A percentile compares a stretch with the other conserved stretches of the same genome.
These are phyloP conservation scores for Ailuropoda melanoleuca DNA, from an alignment of 2,113 vertebrate species.

Conservation along the genomic window DNA sequence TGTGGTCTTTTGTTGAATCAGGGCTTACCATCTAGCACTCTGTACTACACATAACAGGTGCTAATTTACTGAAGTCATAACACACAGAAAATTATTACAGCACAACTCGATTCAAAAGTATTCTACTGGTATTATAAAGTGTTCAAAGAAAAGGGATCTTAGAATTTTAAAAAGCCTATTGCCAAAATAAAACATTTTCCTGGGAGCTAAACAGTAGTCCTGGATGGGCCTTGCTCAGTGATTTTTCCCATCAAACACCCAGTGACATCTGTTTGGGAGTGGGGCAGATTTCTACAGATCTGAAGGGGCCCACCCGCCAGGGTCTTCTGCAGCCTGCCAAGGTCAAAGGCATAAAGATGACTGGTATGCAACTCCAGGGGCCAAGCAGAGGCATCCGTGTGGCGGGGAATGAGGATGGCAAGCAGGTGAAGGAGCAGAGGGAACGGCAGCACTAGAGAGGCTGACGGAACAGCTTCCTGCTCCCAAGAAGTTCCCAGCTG, in stretches of 20 bases:
- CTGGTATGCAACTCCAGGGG: not conserved
- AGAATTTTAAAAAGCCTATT: not conserved
- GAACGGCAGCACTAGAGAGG: fast-evolving
- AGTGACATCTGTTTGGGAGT: not conserved
- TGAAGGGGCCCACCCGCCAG: fast-evolving
- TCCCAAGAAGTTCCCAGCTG: fast-evolving
- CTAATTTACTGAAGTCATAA: not conserved
- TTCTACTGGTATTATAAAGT: not conserved
- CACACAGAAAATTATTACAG: too few relatives aligned
- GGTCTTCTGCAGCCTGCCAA: not conserved
- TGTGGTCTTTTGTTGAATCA: not conserved
- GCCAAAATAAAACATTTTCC: not conserved
- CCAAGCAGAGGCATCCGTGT: fast-evolving
- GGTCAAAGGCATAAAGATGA: not conserved
- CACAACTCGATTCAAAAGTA: not conserved
- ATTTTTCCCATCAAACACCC: not conserved
- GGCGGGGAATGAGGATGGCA: not conserved
- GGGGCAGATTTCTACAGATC: not conserved
- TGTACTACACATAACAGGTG: not conserved
- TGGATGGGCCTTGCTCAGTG: not conserved
- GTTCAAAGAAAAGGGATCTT: not conserved
- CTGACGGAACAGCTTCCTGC: fast-evolving
- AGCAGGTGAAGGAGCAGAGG: not conserved
- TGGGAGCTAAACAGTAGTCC: not conserved
- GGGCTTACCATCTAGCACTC: not conserved